Base-by-base conservation (phyloP, 2,797 vertebrate species). In the Sphaeramia orbicularis region DNA sequence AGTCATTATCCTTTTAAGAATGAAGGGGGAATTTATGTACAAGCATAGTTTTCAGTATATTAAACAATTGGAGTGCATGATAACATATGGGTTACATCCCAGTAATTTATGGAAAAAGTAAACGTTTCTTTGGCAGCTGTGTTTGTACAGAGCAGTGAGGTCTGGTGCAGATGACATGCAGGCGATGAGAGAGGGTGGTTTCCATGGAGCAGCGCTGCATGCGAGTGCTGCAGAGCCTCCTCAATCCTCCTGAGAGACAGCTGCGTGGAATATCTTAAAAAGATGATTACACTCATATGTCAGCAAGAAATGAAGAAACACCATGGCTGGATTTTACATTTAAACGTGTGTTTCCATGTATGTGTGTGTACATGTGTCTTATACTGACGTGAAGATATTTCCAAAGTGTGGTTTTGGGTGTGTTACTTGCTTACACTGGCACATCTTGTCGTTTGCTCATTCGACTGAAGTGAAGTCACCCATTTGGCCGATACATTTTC, bases 151-250 rank as follows among this genome's bases (percentile, higher is more conserved):
- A 57, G 62, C 62, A 36, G 38, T 14, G 43, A 54, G 65, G 63
- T 74, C 64, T 72, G 62, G 18, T 48, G 62, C 71, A 62, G 68
- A 68, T 81, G 64, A 68, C 60, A 83, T 76, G 80, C 60, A 67
- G 70, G 58, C 68, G 50, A 59, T 43, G 76, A 77, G 62, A 78
- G 73, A 74, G 76, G 88, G 78, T 81, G 64, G 93, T 96, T 95
- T 94, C 95, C 91, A 95, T 91, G 92, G 92, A 81, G 90, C 84
- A 83, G 74, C 57, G 30, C 83, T 81, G 84, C 86, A 77, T 71
- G 76, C 36, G 71, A 85, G 85, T 81, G 64, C 90, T 87, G 84
- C 80, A 70, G 84, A 92, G 92, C 88, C 92, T 91, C 78, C 86
- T 79, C 86, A 84, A 86, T 89, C 88, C 75, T 92, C 91, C 72